These are phyloP conservation scores for Tethea ocularis DNA, from an alignment of 2,888 invertebrate species.

Conservation along the genomic window DNA sequence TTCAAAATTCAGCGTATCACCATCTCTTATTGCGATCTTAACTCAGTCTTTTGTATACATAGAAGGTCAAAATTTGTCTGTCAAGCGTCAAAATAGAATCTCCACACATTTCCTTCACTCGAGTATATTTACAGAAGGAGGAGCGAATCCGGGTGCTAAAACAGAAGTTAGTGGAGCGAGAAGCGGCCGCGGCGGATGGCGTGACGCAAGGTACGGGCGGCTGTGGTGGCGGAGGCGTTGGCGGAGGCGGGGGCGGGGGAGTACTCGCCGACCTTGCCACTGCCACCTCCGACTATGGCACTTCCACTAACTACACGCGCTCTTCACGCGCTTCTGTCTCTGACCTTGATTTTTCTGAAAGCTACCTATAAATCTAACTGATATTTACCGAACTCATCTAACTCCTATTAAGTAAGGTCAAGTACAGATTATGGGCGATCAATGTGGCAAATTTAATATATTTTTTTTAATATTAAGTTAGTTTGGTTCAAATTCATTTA, in stretches of 20 bases:
- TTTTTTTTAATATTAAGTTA: background rate
- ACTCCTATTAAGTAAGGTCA: background rate
- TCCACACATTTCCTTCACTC: background rate
- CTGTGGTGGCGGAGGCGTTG: constrained; percentile 87
- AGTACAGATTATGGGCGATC: background rate
- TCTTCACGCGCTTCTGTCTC: constrained; percentile 93
- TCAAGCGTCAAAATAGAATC: too few relatives aligned
- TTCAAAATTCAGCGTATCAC: too few relatives aligned
- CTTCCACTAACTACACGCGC: constrained; percentile 91
- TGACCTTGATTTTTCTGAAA: constrained; percentile 94
- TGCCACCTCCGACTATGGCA: constrained; percentile 90
- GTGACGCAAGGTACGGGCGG: constrained; percentile 88
- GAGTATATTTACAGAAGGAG: constrained; percentile 88
- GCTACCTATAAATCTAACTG: constrained; percentile 86
- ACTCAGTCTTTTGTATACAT: too few relatives aligned
- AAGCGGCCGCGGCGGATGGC: constrained; percentile 84
- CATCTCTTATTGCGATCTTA: too few relatives aligned
- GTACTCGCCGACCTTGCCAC: constrained; percentile 91
- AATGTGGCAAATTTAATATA: background rate
- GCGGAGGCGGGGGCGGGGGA: constrained; percentile 84
- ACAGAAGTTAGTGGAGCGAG: constrained; percentile 91
- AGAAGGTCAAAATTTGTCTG: too few relatives aligned
- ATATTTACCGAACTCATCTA: too few relatives aligned
- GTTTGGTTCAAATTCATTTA: too few relatives aligned
- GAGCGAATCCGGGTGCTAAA: constrained; percentile 93